Base-by-base conservation (phyloP, 2,113 vertebrate genomes). In the Sinocyclocheilus grahami region DNA sequence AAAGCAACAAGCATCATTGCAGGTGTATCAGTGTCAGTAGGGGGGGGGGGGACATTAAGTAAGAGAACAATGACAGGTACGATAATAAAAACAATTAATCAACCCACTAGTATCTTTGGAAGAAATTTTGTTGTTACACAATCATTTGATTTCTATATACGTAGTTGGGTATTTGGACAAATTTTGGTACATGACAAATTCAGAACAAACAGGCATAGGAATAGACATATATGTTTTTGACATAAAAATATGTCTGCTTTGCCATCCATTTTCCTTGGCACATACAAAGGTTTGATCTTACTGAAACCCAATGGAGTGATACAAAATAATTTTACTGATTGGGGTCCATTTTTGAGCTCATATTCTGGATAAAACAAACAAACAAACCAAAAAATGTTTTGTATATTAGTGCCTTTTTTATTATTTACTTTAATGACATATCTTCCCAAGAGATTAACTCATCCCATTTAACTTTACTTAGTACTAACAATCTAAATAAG, bases 271-370 rank as follows among this genome's bases (percentile, higher is more conserved):
- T 13, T n/a, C 85, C 86, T 91, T 93, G 91, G 90, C 91, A 93
- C 91, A 37, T 82, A 51, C 90, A 42, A 82, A 76, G 58, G 88
- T 92, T 89, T n/a, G 89, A 72, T 91, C 85, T 91, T 92, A 22
- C 92, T 86, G 71, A 90, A 74, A n/a, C 69, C 18, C 78, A 1
- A 3, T 60, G 72, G 39, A 75, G 74, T 83, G 27, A 63, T 24
- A 24, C 10, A 27, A 65, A 65, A 65, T 30, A 65, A 30, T 65
- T 14, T 6, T 30, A 27, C 12, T 13, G 48, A 55, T 53, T 7
- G 16, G 16, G 18, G 16, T 55, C 7, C 7, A 62, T 62, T n/a
- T 3, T 62, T 62, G 8, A 62, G 58, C 20, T 10, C 58, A 62
- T 3, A n/a, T 62, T 62, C 58, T 60, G 58, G 58, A 60, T 22